These are phyloP conservation scores for Crematogaster levior DNA, from an alignment of 2,888 invertebrate genomes.

Conservation along the genomic window DNA sequence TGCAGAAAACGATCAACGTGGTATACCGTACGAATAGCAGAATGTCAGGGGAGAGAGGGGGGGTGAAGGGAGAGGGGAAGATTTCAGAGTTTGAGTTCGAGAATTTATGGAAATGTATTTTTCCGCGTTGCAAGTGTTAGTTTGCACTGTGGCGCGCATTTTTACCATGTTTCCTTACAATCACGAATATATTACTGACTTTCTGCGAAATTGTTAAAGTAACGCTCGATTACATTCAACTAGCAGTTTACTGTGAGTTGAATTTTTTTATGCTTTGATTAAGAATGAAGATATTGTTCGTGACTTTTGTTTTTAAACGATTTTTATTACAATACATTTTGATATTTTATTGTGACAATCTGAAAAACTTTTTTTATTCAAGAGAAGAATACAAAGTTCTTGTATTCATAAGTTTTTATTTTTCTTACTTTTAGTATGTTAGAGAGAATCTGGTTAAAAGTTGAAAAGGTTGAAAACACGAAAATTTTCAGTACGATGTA, in stretches of 20 bases:
- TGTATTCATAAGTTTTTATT: neutral
- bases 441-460: neutral
- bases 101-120: slow-evolving; percentile 52
- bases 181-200: slow-evolving; percentile 30
- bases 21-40: slow-evolving; percentile 49
- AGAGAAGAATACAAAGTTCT: neutral
- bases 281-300: neutral
- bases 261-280: neutral
- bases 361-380: neutral
- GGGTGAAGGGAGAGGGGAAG: slow-evolving; percentile 18
- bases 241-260: neutral
- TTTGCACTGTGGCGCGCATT: slow-evolving; percentile 19
- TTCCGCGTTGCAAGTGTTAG: slow-evolving; percentile 31
- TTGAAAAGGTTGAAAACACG: neutral
- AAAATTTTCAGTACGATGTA: neutral
- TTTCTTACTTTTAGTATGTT: neutral
- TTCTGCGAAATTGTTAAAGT: slow-evolving; percentile 22
- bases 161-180: slow-evolving; percentile 33
- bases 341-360: neutral
- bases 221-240: slow-evolving; percentile 4
- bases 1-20: slow-evolving; percentile 54
- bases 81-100: slow-evolving; percentile 51
- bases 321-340: neutral
- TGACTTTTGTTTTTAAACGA: neutral
- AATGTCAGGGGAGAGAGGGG: slow-evolving; percentile 24